Evolutionary conservation across 2,113 vertebrate genomes (phyloP).

Genomic region (Leucopsar rothschildi): DNA sequence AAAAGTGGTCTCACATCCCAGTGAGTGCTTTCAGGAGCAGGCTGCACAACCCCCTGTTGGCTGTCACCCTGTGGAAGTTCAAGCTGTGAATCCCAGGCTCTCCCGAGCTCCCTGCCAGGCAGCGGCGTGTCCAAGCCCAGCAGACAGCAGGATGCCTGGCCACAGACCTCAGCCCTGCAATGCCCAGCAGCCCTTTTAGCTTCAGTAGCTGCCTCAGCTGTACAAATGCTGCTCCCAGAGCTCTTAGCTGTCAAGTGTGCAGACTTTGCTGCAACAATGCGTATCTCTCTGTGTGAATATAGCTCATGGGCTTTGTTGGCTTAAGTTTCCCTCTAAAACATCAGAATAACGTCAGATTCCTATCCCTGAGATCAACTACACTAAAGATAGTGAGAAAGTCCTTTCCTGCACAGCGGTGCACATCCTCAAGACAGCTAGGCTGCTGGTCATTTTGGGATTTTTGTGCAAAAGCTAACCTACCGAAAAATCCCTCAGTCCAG

Average conservation of each 20-base stretch:
- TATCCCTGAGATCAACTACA: background rate
- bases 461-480: background rate
- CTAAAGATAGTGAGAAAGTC: background rate
- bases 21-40: background rate
- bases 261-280: background rate
- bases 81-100: background rate
- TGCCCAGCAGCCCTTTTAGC: background rate
- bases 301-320: background rate
- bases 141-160: background rate
- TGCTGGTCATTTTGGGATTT: background rate
- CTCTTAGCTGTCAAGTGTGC: background rate
- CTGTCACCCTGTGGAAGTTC: background rate
- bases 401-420: background rate
- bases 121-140: accelerated
- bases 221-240: background rate
- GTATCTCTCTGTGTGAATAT: background rate
- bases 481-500: accelerated
- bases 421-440: background rate
- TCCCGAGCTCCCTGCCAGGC: background rate
- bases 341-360: background rate
- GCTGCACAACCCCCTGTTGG: background rate
- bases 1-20: background rate
- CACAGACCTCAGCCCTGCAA: background rate
- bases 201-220: background rate
- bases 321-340: background rate